phyloP scores from a whole-genome alignment of 2,113 vertebrate genomes.

The Brachypteracias leptosomus region DNA sequence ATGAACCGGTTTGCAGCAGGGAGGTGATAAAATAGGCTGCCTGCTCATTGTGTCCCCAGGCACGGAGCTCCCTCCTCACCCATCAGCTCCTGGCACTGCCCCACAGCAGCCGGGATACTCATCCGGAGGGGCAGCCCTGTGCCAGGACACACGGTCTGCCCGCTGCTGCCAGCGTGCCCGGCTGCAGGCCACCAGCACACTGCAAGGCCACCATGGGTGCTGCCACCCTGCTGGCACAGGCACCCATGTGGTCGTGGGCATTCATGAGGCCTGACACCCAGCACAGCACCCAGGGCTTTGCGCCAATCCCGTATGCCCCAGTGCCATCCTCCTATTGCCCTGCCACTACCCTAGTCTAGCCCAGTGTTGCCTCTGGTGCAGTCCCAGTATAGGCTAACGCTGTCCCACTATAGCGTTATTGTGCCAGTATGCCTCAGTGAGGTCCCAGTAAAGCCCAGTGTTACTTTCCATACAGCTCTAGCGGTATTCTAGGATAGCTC shows the following conservation, averaged over 20 bases:
- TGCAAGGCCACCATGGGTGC: neutral
- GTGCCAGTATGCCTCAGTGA: neutral
- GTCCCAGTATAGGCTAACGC: neutral
- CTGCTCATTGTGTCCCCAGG: neutral
- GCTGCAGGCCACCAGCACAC: neutral
- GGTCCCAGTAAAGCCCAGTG: neutral
- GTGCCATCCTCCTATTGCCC: neutral
- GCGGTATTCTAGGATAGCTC: neutral
- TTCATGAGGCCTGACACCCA: neutral
- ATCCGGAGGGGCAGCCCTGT: slow-evolving; percentile 7
- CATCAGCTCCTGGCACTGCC: slow-evolving; percentile 33
- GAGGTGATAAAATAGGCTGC: slow-evolving; percentile 2
- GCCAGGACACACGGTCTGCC: slow-evolving; percentile 7
- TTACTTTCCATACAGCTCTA: neutral
- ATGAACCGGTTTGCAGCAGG: neutral
- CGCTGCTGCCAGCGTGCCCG: neutral
- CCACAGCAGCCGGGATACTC: neutral
- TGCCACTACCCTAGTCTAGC: neutral
- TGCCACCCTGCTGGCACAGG: neutral
- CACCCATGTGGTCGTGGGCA: fast-evolving
- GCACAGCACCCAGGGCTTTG: neutral
- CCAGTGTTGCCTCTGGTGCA: neutral
- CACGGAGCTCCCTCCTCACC: neutral
- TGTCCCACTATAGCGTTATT: neutral
- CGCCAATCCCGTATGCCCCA: neutral